Conservation (phyloP, 2,888 invertebrate species). For the Trichogramma evanescens region DNA sequence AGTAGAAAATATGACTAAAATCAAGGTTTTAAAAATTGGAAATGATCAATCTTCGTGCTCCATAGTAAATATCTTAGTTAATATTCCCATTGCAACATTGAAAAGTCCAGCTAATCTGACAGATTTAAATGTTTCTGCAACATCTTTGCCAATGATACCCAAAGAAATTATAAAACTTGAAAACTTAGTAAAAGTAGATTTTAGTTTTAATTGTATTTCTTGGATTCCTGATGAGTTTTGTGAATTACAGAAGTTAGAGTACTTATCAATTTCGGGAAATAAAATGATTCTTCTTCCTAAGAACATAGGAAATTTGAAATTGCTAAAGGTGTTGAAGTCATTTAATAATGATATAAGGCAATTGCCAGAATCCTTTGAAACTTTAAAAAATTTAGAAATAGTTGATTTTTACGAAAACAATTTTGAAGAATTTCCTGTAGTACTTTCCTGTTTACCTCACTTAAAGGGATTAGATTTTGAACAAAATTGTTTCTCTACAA, state of each 20-base stretch:
- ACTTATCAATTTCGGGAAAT: slow-evolving; percentile 16
- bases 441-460: not conserved
- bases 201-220: slow-evolving; percentile 15
- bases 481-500: slow-evolving; percentile 14
- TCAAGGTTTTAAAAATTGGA: slow-evolving; percentile 17
- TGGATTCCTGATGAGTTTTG: slow-evolving; percentile 23
- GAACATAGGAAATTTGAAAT: slow-evolving; percentile 18
- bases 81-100: slow-evolving; percentile 8
- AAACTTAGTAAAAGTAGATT: slow-evolving; percentile 17
- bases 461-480: slow-evolving; percentile 19
- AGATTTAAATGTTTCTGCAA: slow-evolving; percentile 15
- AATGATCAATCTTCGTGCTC: not conserved
- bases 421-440: slow-evolving; percentile 15
- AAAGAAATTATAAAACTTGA: slow-evolving; percentile 4
- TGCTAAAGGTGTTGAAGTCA: slow-evolving; percentile 10
- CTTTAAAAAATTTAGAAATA: slow-evolving; percentile 14
- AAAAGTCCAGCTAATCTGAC: slow-evolving; percentile 11
- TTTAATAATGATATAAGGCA: slow-evolving; percentile 6
- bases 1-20: slow-evolving; percentile 11
- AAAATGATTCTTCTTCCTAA: slow-evolving; percentile 12
- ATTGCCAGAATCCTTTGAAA: slow-evolving; percentile 18
- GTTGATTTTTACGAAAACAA: slow-evolving; percentile 18
- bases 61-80: slow-evolving; percentile 12
- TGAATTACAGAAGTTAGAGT: slow-evolving; percentile 12
- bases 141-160: slow-evolving; percentile 12